Evolutionary conservation across 2,797 vertebrate species (phyloP), one percentile per base, ranked within the genome.

Genomic region (Brachyalestes nurse): DNA sequence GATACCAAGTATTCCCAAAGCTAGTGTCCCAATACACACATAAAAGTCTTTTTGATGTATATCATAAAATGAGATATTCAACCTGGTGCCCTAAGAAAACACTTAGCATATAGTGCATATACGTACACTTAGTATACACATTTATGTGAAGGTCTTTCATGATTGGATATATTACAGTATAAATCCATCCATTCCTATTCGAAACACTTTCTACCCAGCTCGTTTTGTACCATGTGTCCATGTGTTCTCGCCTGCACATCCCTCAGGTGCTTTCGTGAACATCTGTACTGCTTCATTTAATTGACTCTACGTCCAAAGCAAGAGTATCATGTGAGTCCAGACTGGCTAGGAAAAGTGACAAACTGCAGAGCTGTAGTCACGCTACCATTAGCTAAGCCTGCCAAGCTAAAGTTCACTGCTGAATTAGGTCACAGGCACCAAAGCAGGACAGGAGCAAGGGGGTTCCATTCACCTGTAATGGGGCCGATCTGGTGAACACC

Each of bases 381-480:
- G 75, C 75, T 82, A 82, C 65, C 49, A 28, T 53, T 53, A 77
- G 65, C 74, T 75, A 82, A 76, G 77, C 72, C 72, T 76, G 77
- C 76, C 84, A 79, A 82, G 64, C 42, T 19, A 28, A 76, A 77
- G 82, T 82, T 83, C 75, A 80, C 42, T 53, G 66, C 70, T 75
- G 62, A 88, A 85, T 73, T 84, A 73, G 85, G 85, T 84, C 82
- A 85, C 42, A 61, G 57, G 61, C 72, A 53, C 23, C 53, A 14
- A 34, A 16, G 71, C 53, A 25, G 40, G 6, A 49, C 47, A 75
- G 45, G 28, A 57, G 42, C 17, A 9, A 55, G 62, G 28, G 45
- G 25, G 40, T 13, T 23, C 23, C 19, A 19, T 79, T 80, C 82
- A 86, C 80, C 76, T 81, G 80, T 57, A 49, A 60, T 47, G 34